Base-by-base conservation (phyloP, 2,797 vertebrate species). In the Sebastes steindachneri region DNA sequence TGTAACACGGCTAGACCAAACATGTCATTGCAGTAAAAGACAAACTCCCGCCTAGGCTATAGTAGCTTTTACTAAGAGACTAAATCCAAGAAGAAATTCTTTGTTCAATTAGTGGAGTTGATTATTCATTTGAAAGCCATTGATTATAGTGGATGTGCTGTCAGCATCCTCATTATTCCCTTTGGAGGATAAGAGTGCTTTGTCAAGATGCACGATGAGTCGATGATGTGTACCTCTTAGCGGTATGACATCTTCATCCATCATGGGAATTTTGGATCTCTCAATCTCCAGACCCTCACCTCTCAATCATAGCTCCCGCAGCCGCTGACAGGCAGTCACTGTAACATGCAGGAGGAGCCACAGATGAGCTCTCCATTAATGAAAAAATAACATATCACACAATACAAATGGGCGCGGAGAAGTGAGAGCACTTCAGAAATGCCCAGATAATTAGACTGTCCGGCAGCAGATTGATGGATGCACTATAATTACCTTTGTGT, bases 401-500 rank as follows among this genome's bases (percentile, higher is more conserved):
- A 93, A 94, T 96, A 96, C 93, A 96, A 96, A 96, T 95, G 95
- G 93, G 92, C 85, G 88, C 54, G 89, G 88, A 94, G 93, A 96
- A 96, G 93, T 95, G 94, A 95, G 91, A 95, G 94, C 94, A 96
- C 95, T 95, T 96, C 95, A 96, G 95, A 96, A 96, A 96, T 96
- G 93, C 95, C 89, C 94, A 95, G 95, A 96, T 96, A 96, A 96
- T 96, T 96, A 96, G 95, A 95, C 94, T 96, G 96, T 96, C 96
- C 87, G 28, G 89, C 90, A 87, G 93, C 93, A 95, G 96, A 97
- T 96, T 99, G 98, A 99, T 98, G 97, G 97, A 99, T 98, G 97
- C 96, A 92, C 97, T 97, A 97, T 99, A 99, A 99, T 98, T 98
- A 98, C 97, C 95, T 96, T 94, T 97, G 95, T 97, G 96, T 97